Base-by-base conservation (phyloP, 2,888 invertebrate genomes). In the Thyatira batis region DNA sequence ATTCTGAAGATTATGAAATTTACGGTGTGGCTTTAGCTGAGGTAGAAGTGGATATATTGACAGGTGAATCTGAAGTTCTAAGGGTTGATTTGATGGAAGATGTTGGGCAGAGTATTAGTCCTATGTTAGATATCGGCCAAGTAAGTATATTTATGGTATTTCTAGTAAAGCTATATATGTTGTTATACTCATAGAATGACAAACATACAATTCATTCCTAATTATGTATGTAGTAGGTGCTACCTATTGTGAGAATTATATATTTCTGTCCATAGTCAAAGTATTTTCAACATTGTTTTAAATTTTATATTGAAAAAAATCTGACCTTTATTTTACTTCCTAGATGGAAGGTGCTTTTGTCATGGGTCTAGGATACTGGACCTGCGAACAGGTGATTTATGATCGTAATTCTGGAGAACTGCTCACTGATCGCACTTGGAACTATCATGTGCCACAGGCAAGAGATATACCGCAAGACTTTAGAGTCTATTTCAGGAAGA, bases 1-100 rank as follows among this genome's bases (percentile, higher is more conserved):
- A 84, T 33, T 13, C 61, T 4, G 66, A 71, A 20, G 51, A 57
- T 13, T 80, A 72, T 46, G 65, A 77, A 20, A 66, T 94, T 45
- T 94, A 92, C 70, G 95, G 94, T 1, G 90, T 92, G 0, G 82
- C 92, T 2, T 84, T 94, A 3, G 82, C 93, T 9, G 96, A 96
- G 84, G 93, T 95, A 0, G 95, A 95, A 78, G 73, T 96, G 0
- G 96, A 96, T 79, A 76, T 95, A 1, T 76, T 96, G 45, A 96
- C 96, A 1, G 96, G 96, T 13, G 94, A 95, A 69, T 91, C 92
- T 52, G 84, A 94, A 60, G 77, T 94, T 23, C 70, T 78, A 0
- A 87, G 95, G 60, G 94, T 94, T 0, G 95, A 95, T 76, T 69
- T 95, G 39, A 67, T 94, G 23, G 94, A 95, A 76, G 95, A 95